Base-by-base conservation (phyloP, 2,113 vertebrate genomes). In the Talpa occidentalis region DNA sequence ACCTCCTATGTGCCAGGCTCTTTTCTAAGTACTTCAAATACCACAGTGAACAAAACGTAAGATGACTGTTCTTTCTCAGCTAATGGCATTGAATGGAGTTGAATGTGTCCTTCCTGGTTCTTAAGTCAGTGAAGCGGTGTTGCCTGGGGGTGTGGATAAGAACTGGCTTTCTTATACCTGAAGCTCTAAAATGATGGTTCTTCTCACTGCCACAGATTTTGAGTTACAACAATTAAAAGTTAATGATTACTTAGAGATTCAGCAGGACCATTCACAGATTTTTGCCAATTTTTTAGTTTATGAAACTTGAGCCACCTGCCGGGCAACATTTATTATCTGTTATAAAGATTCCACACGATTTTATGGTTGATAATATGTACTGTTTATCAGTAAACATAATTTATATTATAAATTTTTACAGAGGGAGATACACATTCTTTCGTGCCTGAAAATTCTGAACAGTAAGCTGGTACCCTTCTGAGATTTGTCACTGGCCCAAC, bases 331-430 rank as follows among this genome's bases (percentile, higher is more conserved):
- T 87, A 40, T 10, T 76, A 85, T 72, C 73, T 89, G 10, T 37
- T 56, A 10, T 86, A 93, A 89, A 59, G 93, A 87, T 64, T 91
- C 93, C 72, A 3, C 16, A 90, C 37, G 59, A 9, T 59, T 44
- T 76, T 92, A 89, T 21, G 49, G 59, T 70, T 83, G 15, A 66
- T 81, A 30, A 59, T 87, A 37, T 22, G 37, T 24, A 16, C n/a
- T 52, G 12, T 78, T 73, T 91, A 47, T 81, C 30, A 78, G 22
- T 85, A 94, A 93, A 60, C 3, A 54, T 84, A 83, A 91, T 85
- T 92, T 82, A 26, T 21, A 88, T 90, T 69, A 77, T 47, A 93
- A 60, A 77, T 54, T 35, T 93, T 92, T 82, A 49, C 3, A 87
- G 26, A 72, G 7, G 5, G 1, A 44, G 35, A 59, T 88, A 24